Base-by-base conservation (phyloP, 2,113 vertebrate species). In the Mormyrus lacerda region DNA sequence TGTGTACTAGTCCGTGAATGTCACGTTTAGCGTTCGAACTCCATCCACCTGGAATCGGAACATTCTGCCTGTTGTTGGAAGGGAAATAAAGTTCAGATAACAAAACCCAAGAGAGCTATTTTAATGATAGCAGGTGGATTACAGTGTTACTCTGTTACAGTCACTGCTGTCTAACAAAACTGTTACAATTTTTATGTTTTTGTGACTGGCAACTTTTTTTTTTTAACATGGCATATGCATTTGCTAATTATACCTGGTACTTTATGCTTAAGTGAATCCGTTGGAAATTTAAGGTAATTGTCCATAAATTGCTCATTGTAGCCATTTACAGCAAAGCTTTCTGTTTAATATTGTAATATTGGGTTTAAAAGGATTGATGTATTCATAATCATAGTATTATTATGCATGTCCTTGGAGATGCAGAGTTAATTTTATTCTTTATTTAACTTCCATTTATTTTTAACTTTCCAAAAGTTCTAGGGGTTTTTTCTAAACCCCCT, bases 11-110 rank as follows among this genome's bases (percentile, higher is more conserved):
- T 90, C 65, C 76, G 27, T 92, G 11, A 50, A 79, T 42, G 39
- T 51, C 24, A 88, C 89, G 93, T 92, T 91, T 94, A 92, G 91
- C 65, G 89, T 91, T 90, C 91, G 86, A 92, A 93, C 91, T 87
- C 91, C 89, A 89, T 91, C 91, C 92, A 92, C 91, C 92, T 93
- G 92, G 91, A 92, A 91, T 92, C 90, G 88, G 9, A 82, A 89
- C 86, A 35, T 82, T 91, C 86, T 35, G 45, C 39, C 89, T 90
- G 82, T 89, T 91, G 73, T 91, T 89, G 53, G 91, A 88, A 89
- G 50, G 90, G 76, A 86, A 92, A 91, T 90, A 90, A 92, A 92
- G 90, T 89, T 31, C 61, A 17, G 86, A 91, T 90, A 73, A 73
- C 87, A 82, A 89, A 79, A 55, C 27, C 10, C 19, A 35, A 82